Percentiles rank a stretch among this genome's conserved stretches.
Conservation (phyloP, 2,797 vertebrate genomes). For the Cyclura pinguis region DNA sequence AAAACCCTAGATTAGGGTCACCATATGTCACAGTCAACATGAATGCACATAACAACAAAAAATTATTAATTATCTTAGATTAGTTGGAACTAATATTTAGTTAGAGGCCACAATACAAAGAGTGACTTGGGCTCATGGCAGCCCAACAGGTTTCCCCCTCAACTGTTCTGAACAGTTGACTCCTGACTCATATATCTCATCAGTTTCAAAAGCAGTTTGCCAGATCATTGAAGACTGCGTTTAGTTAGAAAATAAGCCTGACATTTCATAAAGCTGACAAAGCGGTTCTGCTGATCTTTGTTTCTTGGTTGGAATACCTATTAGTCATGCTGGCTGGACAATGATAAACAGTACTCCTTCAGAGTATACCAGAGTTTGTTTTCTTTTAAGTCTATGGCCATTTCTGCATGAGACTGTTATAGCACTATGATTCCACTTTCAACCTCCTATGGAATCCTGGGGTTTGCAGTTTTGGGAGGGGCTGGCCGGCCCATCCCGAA, state of each 20-base stretch:
- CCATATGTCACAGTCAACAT: too few relatives aligned
- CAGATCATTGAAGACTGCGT: neutral
- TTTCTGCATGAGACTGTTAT: too few relatives aligned
- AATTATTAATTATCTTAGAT: too few relatives aligned
- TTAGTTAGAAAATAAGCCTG: neutral
- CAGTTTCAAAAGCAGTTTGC: conserved; percentile 1
- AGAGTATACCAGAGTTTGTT: too few relatives aligned
- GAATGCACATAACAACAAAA: too few relatives aligned
- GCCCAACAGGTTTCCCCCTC: neutral
- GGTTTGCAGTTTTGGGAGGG: too few relatives aligned
- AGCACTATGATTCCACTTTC: too few relatives aligned
- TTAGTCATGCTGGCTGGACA: neutral
- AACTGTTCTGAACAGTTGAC: neutral
- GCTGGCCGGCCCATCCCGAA: too few relatives aligned
- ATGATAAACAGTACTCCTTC: neutral
- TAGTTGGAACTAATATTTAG: neutral
- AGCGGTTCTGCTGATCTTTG: neutral
- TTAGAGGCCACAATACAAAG: neutral
- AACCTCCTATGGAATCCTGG: too few relatives aligned
- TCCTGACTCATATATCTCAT: neutral
- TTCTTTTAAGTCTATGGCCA: too few relatives aligned
- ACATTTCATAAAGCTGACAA: neutral
- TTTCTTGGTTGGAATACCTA: neutral
- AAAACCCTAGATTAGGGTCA: too few relatives aligned
- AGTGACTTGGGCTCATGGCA: neutral